Base-by-base conservation (phyloP, 2,113 vertebrate genomes). In the Toxotes chatareus region DNA sequence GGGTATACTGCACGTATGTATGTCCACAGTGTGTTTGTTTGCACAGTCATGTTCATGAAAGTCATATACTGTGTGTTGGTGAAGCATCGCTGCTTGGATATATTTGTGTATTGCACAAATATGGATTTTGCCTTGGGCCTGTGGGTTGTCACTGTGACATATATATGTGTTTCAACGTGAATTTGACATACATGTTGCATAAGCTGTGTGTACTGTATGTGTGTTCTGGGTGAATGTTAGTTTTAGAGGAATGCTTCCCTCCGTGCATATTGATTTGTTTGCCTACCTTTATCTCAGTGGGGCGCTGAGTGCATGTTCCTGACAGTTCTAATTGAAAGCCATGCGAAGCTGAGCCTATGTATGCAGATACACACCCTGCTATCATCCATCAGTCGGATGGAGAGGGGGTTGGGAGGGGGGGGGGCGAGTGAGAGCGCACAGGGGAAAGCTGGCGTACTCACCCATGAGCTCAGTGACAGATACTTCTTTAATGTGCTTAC, bases 301-400 rank as follows among this genome's bases (percentile, higher is more conserved):
- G 76, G 74, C 11, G 6, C 76, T 68, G 83, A 79, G 63, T 92
- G 85, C 73, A 77, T 51, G 47, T 80, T 74, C 62, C 80, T 57
- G 84, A 87, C 86, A 49, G 79, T 49, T 82, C 67, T 91, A 92
- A 92, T 91, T 91, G 86, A 90, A 91, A 80, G 66, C 66, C 89
- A 72, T 65, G 85, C 86, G 12, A 76, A 79, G 80, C 66, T 13
- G 80, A 83, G 72, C 32, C 60, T 40, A 27, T 62, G 79, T 79
- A 69, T 87, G 83, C 84, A 83, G 65, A 84, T 80, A 11, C 76
- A 78, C 69, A 64, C 73, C 23, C 36, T 7, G 9, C 82, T 80
- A 70, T 87, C 82, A 91, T 90, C 80, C 59, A 83, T 88, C 89
- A 89, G 77, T 46, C 0, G 7, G 27, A 27, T 27, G 27, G 27